A percentile compares a stretch with the other conserved stretches of the same genome.
phyloP scores from a whole-genome alignment of 2,888 invertebrate species.

The Cataglyphis altisquamis region DNA sequence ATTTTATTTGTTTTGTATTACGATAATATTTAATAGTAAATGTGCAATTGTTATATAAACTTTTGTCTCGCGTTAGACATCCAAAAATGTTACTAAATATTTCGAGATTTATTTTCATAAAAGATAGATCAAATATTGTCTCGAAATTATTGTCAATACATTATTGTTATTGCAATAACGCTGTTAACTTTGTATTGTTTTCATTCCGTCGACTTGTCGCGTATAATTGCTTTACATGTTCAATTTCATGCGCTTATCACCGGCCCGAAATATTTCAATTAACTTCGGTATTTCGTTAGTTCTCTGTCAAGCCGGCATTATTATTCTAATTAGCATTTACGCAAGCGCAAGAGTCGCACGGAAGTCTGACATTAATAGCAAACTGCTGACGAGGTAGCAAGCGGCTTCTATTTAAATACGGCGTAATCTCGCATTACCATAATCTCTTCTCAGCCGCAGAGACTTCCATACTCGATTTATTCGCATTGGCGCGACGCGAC shows the following conservation, averaged over 20 bases:
- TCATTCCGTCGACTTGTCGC: not conserved
- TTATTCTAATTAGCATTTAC: constrained; percentile 54
- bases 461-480: constrained; percentile 59
- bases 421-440: constrained; percentile 64
- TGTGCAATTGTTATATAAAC: not conserved
- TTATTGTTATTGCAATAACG: not conserved
- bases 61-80: not conserved
- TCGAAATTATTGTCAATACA: not conserved
- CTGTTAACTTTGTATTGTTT: not conserved
- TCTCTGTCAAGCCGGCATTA: constrained; percentile 44
- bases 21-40: constrained; percentile 4
- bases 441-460: constrained; percentile 54
- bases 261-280: constrained; percentile 37
- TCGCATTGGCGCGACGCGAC: constrained; percentile 23
- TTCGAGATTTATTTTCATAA: not conserved
- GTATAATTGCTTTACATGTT: constrained; percentile 16
- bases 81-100: constrained; percentile 6
- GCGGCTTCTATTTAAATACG: constrained; percentile 56
- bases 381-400: constrained; percentile 51
- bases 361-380: constrained; percentile 56
- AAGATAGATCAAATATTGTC: not conserved
- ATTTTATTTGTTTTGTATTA: not conserved
- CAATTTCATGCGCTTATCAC: constrained; percentile 22
- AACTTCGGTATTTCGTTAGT: constrained; percentile 47
- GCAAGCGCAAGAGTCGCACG: constrained; percentile 31